A percentile compares a stretch with the other conserved stretches of the same genome.
These are phyloP conservation scores for Menidia beryllina DNA, from an alignment of 2,113 vertebrate species.

Conservation along the genomic window DNA sequence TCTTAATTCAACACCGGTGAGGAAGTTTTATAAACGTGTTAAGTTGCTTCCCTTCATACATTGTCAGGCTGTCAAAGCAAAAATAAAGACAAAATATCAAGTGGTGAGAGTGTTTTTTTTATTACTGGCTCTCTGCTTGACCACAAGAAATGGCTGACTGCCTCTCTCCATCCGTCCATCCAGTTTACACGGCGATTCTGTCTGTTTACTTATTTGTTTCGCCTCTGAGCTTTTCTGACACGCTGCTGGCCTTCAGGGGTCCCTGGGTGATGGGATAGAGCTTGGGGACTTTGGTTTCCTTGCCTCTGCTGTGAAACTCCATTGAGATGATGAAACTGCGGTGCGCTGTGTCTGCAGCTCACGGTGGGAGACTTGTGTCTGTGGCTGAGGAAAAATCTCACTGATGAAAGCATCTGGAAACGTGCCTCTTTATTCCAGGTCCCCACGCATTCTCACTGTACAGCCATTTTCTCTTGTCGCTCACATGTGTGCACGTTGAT, in stretches of 20 bases:
- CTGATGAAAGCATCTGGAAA: conserved; percentile 79
- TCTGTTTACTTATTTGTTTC: conserved; percentile 61
- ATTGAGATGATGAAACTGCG: conserved; percentile 78
- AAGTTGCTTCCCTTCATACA: conserved; percentile 16
- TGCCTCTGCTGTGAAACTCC: conserved; percentile 75
- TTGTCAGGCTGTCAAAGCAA: conserved; percentile 1
- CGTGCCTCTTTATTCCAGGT: conserved; percentile 60
- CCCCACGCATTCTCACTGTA: conserved; percentile 53
- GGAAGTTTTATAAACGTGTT: conserved; percentile 21
- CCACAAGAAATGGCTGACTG: conserved; percentile 41
- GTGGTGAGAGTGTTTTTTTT: conserved; percentile 18
- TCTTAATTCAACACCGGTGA: conserved; percentile 38
- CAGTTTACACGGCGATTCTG: conserved; percentile 49
- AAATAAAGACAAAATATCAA: conserved; percentile 23
- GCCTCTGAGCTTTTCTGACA: conserved; percentile 51
- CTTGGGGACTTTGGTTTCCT: conserved; percentile 62
- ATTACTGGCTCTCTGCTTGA: conserved; percentile 28
- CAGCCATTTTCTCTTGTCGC: conserved; percentile 51
- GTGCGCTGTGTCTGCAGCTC: conserved; percentile 66
- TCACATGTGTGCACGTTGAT: conserved; percentile 21
- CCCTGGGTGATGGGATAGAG: conserved; percentile 51
- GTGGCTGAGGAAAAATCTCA: conserved; percentile 58
- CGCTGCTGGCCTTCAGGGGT: conserved; percentile 56
- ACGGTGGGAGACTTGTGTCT: conserved; percentile 72
- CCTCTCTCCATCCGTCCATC: conserved; percentile 40